Evolutionary conservation across 92 coral and sea anemone genomes (phyloP), one percentile per base, ranked within the genome.

Genomic region (Porites cylindrica): DNA sequence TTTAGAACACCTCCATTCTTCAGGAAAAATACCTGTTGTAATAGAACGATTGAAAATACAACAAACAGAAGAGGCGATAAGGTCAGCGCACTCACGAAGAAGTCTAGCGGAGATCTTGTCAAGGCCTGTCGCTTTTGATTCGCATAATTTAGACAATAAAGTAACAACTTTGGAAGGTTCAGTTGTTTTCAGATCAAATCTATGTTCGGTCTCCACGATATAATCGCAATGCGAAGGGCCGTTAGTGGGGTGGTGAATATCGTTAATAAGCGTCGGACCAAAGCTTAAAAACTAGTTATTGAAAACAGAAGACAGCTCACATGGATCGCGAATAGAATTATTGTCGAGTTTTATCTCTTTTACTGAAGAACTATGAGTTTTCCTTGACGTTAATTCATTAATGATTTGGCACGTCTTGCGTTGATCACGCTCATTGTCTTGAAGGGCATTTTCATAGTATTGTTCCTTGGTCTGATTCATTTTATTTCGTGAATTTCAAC

Each of bases 381-480:
- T 88, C 19, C 82, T 70, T 7, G 81, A 91, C 10, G 81, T 86
- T 0, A 82, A 17, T 77, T 91, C 91, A 82, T 92, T 89, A 50
- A 90, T 76, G 11, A 59, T 86, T 59, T 51, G 74, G 89, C 94
- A 88, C 47, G 91, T 91, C 66, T 38, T 90, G 50, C 74, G 72
- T 6, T 75, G 14, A 62, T 90, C 38, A 20, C 88, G 80, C 10
- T 84, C 74, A 64, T 82, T 81, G 53, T 64, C 85, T 3, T 63
- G 16, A 38, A 93, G 82, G 3, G 91, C 85, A 81, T 59, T 89
- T n/a, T 80, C 76, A 62, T 77, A 94, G 79, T 72, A 86, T 29
- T 29, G 14, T 67, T 91, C 76, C 76, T 89, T 91, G 8, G 90
- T 84, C 23, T 32, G 43, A 47, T 83, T 78, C 21, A 91, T 88